phyloP scores from a whole-genome alignment of 2,113 vertebrate species.

The Eclectus roratus region DNA sequence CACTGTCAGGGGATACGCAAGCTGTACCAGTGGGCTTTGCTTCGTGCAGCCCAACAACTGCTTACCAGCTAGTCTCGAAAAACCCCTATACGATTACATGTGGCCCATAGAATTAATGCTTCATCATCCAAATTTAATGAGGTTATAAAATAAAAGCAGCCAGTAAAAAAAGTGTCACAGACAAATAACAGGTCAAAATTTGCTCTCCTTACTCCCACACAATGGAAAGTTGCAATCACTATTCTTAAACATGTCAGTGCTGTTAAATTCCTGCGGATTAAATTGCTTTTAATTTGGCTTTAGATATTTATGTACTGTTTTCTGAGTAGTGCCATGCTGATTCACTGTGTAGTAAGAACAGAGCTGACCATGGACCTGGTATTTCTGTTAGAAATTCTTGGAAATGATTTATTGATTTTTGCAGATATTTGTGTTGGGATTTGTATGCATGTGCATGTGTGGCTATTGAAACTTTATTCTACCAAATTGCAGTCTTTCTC shows the following conservation, averaged over 20 bases:
- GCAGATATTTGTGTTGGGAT: neutral
- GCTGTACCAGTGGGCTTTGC: neutral
- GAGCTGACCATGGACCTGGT: neutral
- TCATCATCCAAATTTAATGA: conserved; percentile 56
- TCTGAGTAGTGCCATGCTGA: conserved; percentile 12
- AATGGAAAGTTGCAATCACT: conserved; percentile 28
- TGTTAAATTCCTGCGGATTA: conserved; percentile 55
- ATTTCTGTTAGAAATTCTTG: neutral
- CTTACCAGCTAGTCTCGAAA: neutral
- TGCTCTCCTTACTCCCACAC: neutral
- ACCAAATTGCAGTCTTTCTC: neutral
- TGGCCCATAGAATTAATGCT: conserved; percentile 46
- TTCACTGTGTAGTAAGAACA: neutral
- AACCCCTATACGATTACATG: neutral
- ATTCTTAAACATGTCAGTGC: conserved; percentile 20
- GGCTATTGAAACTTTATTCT: conserved; percentile 25
- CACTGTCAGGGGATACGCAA: neutral
- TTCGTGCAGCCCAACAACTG: neutral
- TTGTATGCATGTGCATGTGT: neutral
- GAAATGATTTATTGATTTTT: neutral
- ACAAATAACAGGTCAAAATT: conserved; percentile 44
- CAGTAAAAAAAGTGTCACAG: conserved; percentile 47
- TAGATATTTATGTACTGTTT: conserved; percentile 44
- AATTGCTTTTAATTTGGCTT: conserved; percentile 47
- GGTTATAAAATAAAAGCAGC: conserved; percentile 56